phyloP scores from a whole-genome alignment of 2,797 vertebrate genomes.

The Enteromius trimaculatus region DNA sequence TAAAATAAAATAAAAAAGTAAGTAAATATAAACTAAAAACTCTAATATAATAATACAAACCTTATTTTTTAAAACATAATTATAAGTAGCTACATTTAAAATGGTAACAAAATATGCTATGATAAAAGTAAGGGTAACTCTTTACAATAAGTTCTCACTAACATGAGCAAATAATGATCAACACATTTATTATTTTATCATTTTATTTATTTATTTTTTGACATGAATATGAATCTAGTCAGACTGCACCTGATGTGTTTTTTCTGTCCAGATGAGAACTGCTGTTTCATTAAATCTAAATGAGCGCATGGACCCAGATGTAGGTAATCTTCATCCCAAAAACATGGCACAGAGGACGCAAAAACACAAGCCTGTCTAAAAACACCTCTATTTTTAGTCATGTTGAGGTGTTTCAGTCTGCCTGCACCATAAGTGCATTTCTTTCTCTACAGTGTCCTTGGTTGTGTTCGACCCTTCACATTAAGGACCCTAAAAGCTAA shows the following conservation, averaged over 20 bases:
- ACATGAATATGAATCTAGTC: not conserved
- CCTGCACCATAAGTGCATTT: slow-evolving; percentile 8
- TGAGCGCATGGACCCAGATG: slow-evolving; percentile 45
- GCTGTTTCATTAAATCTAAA: slow-evolving; percentile 36
- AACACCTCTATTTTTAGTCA: slow-evolving; percentile 55
- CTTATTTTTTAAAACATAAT: not conserved
- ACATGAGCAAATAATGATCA: too few species aligned
- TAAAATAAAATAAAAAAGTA: not conserved
- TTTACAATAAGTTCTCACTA: too few species aligned
- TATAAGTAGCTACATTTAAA: not conserved
- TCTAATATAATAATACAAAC: not conserved
- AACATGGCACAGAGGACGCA: slow-evolving; percentile 46
- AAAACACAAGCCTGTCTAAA: slow-evolving; percentile 52
- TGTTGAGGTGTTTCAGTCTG: slow-evolving; percentile 42
- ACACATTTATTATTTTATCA: too few species aligned
- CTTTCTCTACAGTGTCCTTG: slow-evolving; percentile 14
- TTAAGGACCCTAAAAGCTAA: slow-evolving; percentile 22
- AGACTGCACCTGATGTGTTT: slow-evolving; percentile 15
- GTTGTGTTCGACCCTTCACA: slow-evolving; percentile 35
- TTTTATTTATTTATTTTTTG: not conserved
- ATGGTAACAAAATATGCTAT: too few species aligned
- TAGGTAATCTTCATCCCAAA: slow-evolving; percentile 38
- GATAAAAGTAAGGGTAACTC: too few species aligned
- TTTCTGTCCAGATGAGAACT: slow-evolving; percentile 5
- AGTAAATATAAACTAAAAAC: not conserved